These are phyloP conservation scores for Tanytarsus gracilentus DNA, from an alignment of 2,888 invertebrate species.

Conservation along the genomic window DNA sequence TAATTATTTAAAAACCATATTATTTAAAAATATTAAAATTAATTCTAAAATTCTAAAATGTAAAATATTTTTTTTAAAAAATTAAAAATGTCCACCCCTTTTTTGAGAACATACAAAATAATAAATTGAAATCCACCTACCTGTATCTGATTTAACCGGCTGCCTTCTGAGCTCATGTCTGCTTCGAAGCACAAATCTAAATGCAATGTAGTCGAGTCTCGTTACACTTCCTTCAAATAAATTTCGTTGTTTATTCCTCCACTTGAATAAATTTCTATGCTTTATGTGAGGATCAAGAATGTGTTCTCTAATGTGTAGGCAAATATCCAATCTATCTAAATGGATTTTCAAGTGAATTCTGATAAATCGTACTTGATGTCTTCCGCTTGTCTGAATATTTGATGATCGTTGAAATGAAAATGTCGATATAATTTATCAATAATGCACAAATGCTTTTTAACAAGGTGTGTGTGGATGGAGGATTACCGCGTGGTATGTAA, in stretches of 20 bases:
- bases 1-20: too few species aligned
- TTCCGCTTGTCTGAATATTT: constrained; percentile 1
- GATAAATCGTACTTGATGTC: constrained; percentile 2
- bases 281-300: not conserved
- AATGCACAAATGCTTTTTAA: constrained; percentile 1
- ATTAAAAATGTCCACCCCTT: too few species aligned
- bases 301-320: not conserved
- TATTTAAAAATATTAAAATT: too few species aligned
- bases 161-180: constrained; percentile 41
- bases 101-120: constrained; percentile 24
- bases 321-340: not conserved
- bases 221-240: not conserved
- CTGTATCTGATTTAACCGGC: constrained; percentile 44
- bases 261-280: not conserved
- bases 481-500: too few species aligned
- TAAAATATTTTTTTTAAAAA: too few species aligned
- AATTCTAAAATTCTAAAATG: too few species aligned
- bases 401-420: constrained; percentile 21
- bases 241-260: not conserved
- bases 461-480: too few species aligned
- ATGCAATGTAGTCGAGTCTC: not conserved
- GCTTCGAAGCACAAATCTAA: not conserved
- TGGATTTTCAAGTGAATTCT: not conserved
- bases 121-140: constrained; percentile 36
- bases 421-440: constrained; percentile 8